phyloP scores from a whole-genome alignment of 2,113 vertebrate genomes.

The Tragelaphus strepsiceros region DNA sequence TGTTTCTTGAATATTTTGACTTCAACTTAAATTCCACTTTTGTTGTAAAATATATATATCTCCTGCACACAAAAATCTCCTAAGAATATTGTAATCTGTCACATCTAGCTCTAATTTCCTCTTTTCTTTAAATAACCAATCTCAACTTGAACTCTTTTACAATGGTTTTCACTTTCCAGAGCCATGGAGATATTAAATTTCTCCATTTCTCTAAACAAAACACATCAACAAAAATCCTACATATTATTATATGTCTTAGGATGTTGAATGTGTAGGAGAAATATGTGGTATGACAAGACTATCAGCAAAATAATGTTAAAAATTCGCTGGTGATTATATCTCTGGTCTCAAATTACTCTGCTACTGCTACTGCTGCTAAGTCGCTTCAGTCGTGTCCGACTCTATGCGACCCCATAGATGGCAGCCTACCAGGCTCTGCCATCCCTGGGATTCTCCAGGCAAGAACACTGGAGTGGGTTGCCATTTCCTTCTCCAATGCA shows the following conservation, averaged over 20 bases:
- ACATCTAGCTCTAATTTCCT: not conserved
- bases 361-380: no score
- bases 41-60: not conserved
- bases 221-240: not conserved
- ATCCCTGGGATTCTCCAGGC: no score
- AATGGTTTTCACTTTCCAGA: not conserved
- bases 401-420: no score
- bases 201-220: not conserved
- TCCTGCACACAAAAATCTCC: not conserved
- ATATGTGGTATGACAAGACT: not conserved
- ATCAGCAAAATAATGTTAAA: not conserved
- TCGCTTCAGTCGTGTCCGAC: no score
- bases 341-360: not conserved
- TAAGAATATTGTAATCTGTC: not conserved
- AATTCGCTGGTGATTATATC: not conserved
- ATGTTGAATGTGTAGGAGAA: not conserved
- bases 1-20: not conserved
- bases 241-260: not conserved
- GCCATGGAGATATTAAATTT: not conserved
- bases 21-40: not conserved
- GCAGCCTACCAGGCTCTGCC: no score
- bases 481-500: not conserved
- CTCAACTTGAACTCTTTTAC: not conserved
- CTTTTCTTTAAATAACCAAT: not conserved
- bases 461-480: not conserved